Conservation (phyloP, 2,113 vertebrate genomes). For the Python bivittatus region DNA sequence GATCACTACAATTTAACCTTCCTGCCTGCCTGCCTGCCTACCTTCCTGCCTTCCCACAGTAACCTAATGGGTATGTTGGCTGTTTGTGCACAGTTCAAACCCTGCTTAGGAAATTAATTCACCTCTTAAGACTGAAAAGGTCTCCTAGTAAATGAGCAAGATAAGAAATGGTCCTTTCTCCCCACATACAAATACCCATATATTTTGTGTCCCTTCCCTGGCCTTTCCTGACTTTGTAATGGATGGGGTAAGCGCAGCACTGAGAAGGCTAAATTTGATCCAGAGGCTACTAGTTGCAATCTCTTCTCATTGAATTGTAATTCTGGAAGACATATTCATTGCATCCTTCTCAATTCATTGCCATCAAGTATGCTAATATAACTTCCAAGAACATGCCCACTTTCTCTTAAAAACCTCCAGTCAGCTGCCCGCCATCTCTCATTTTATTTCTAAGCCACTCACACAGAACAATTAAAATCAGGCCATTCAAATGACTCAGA, state of each 20-base stretch:
- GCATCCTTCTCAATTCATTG: neutral
- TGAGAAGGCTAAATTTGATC: neutral
- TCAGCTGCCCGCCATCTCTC: neutral
- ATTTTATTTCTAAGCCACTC: neutral
- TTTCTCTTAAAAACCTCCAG: neutral
- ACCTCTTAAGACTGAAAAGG: neutral
- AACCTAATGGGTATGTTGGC: neutral
- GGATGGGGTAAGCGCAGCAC: neutral
- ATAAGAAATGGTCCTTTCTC: no score
- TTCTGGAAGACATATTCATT: neutral
- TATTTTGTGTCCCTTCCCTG: neutral
- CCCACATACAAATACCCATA: neutral
- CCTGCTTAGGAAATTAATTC: neutral
- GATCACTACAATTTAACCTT: neutral
- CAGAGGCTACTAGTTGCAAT: no score
- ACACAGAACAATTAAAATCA: neutral
- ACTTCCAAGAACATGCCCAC: neutral
- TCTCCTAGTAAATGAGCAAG: neutral
- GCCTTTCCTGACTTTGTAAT: neutral
- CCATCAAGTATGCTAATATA: neutral
- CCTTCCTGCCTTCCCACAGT: neutral
- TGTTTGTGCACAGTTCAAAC: neutral
- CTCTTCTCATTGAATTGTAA: neutral
- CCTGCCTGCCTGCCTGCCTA: neutral
- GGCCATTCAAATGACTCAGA: neutral